Conservation (phyloP, 2,113 vertebrate species). For the Nestor notabilis region DNA sequence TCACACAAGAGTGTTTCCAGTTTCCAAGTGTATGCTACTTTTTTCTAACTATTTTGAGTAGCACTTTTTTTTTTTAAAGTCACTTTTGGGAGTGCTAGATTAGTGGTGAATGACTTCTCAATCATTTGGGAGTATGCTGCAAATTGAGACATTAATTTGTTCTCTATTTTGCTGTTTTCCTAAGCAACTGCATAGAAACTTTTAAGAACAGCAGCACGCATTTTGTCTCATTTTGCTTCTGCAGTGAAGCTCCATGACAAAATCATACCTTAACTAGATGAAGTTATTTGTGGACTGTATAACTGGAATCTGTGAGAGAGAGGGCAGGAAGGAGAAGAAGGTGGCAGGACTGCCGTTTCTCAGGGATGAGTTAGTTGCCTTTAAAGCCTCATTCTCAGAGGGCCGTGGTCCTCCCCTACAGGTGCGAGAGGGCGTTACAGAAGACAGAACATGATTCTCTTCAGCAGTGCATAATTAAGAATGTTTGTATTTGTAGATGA, state of each 20-base stretch:
- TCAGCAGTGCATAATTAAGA: background rate
- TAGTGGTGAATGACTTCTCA: background rate
- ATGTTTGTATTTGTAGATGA: background rate
- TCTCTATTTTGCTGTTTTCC: background rate
- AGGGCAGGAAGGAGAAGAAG: background rate
- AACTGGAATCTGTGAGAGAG: background rate
- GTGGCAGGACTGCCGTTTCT: background rate
- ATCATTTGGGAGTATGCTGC: background rate
- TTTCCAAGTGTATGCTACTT: background rate
- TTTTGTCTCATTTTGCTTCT: background rate
- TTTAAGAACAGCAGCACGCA: background rate
- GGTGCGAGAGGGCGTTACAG: background rate
- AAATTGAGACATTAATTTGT: background rate
- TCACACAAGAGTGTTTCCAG: background rate
- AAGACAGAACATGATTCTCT: background rate
- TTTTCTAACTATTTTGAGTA: background rate
- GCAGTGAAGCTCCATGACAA: background rate
- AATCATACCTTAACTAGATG: background rate
- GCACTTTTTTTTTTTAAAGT: background rate
- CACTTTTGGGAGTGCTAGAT: background rate
- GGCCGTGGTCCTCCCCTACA: fast-evolving
- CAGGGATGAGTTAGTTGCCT: background rate
- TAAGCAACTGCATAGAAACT: background rate
- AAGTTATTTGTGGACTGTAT: background rate
- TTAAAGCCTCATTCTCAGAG: background rate